Conservation (phyloP, 1,140 invertebrate genomes). For the Latrodectus geometricus region DNA sequence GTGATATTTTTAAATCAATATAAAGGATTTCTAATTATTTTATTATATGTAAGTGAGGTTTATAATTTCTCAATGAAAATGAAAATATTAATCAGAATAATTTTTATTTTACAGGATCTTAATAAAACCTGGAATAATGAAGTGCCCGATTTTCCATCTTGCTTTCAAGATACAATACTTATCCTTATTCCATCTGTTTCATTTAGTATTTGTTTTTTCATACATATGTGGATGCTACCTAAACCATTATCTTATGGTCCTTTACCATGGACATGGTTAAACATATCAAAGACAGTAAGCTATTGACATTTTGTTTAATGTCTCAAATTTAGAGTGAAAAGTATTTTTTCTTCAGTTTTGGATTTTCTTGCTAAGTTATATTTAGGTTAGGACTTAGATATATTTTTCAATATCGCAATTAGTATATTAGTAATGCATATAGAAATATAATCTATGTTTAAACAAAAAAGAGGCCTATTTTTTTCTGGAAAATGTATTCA, state of each 20-base stretch:
- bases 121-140: slow-evolving; percentile 40
- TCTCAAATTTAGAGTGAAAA: not conserved
- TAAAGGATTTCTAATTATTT: too few relatives aligned
- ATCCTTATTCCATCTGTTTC: not conserved
- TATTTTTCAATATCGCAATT: not conserved
- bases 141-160: slow-evolving; percentile 29
- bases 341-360: not conserved
- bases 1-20: too few relatives aligned
- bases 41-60: too few relatives aligned
- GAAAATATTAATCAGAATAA: too few relatives aligned
- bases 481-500: too few relatives aligned
- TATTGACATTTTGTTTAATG: not conserved
- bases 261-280: slow-evolving; percentile 31
- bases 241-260: not conserved
- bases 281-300: slow-evolving; percentile 24
- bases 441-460: not conserved
- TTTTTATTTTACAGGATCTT: slow-evolving; percentile 11
- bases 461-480: not conserved
- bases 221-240: not conserved
- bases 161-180: slow-evolving; percentile 24
- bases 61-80: too few relatives aligned
- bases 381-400: not conserved
- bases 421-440: not conserved
- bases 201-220: not conserved
- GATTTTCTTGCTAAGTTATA: not conserved